Evolutionary conservation across 23 tunicate genomes (phyloP), one percentile per base, ranked within the genome.

Genomic region (Oikopleura dioica): DNA sequence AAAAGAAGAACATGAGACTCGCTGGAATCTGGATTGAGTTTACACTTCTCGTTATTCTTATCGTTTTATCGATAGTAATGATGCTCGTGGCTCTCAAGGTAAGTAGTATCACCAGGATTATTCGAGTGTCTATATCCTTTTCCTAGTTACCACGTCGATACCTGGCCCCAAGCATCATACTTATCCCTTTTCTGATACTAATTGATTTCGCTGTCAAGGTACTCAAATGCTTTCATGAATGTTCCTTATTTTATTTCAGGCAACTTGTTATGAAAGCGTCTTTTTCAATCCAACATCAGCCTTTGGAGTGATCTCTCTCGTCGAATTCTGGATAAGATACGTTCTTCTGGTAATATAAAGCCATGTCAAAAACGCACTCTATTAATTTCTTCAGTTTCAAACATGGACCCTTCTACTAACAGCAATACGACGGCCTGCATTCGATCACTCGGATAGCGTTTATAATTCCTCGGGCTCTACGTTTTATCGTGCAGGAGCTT

Each of bases 221-320:
- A n/a, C n/a, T n/a, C n/a, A n/a, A n/a, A n/a, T n/a, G n/a, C n/a
- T n/a, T n/a, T n/a, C n/a, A n/a, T n/a, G n/a, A n/a, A n/a, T n/a
- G n/a, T n/a, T n/a, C n/a, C n/a, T n/a, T n/a, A n/a, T n/a, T n/a
- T n/a, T n/a, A n/a, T n/a, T n/a, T n/a, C n/a, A 63, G 72, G 72
- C 72, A 23, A 28, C 33, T 63, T 63, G 72, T 28, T 63, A 63
- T 31, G 72, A 63, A 63, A 31, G 4, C 2, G 33, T 63, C 2
- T 63, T 63, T 63, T 28, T 63, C 16, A 16, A 23, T 2, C 76
- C 68, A 59, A 32, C 80, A 76, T 37, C 87, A 79, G 1, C 82
- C 76, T 68, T 68, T 83, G 77, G 82, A 69, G 1, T 63, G 16
- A 12, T 63, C 4, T 63, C 72, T 24, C 72, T 63, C 2, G 26